phyloP scores from a whole-genome alignment of 2,888 invertebrate genomes.

The Osmoderma eremita region DNA sequence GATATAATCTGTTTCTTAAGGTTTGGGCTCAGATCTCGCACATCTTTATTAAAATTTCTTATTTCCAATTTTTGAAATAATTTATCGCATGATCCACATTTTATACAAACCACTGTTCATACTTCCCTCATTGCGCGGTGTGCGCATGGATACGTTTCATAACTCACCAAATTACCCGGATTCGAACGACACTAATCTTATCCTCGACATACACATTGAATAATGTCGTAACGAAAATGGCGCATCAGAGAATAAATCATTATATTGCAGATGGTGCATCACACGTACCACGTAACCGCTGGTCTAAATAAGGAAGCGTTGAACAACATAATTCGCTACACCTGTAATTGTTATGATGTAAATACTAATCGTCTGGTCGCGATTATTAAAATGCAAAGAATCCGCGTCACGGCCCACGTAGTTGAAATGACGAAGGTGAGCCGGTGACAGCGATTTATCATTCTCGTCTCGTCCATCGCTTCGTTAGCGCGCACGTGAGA shows the following conservation, averaged over 20 bases:
- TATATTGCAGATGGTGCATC: slow-evolving; percentile 3
- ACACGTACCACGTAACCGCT: slow-evolving; percentile 26
- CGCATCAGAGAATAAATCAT: slow-evolving; percentile 4
- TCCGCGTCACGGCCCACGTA: background rate
- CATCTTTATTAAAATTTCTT: no score
- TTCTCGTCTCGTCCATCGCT: slow-evolving; percentile 1
- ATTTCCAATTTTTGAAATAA: no score
- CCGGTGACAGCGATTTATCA: background rate
- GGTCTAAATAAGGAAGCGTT: slow-evolving; percentile 21
- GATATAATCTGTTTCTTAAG: no score
- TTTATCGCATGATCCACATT: no score
- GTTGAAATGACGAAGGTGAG: slow-evolving; percentile 10
- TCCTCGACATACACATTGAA: no score
- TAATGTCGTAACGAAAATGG: no score
- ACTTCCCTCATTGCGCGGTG: no score
- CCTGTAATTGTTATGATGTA: slow-evolving; percentile 25
- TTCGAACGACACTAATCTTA: no score
- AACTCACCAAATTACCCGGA: no score
- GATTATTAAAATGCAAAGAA: slow-evolving; percentile 16
- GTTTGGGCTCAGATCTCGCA: no score
- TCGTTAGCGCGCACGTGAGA: background rate
- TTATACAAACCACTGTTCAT: no score
- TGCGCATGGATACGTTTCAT: no score
- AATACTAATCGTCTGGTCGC: slow-evolving; percentile 17
- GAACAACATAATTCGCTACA: slow-evolving; percentile 14